Percentiles rank a stretch among this genome's conserved stretches.
Conservation (phyloP, 2,113 vertebrate species). For the Aegotheles bennettii region DNA sequence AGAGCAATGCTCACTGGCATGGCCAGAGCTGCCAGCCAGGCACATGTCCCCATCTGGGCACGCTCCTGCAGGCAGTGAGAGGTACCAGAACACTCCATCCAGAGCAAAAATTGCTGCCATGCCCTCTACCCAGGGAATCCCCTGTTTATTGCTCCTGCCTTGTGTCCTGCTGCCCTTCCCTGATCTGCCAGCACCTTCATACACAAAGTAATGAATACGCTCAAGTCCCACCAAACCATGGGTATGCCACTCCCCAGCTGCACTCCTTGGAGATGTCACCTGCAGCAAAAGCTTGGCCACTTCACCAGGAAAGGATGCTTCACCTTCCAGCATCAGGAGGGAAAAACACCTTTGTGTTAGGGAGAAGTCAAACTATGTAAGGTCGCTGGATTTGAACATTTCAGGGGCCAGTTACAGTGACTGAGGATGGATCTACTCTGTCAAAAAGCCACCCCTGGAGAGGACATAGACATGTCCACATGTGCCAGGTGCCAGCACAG, state of each 20-base stretch:
- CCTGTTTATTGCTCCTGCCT: too few relatives aligned
- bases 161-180: not conserved
- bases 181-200: accelerated
- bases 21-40: not conserved
- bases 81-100: accelerated
- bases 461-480: accelerated
- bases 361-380: accelerated
- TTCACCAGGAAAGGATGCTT: not conserved
- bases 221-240: accelerated
- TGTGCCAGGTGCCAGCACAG: too few relatives aligned
- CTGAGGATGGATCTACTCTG: accelerated
- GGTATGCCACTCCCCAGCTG: accelerated
- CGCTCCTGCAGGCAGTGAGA: not conserved
- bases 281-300: not conserved
- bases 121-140: too few relatives aligned
- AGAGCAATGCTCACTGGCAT: accelerated
- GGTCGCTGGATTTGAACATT: accelerated
- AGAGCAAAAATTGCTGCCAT: accelerated
- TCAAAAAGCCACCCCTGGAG: not conserved
- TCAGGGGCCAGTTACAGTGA: not conserved
- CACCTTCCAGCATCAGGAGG: not conserved
- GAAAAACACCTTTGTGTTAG: not conserved
- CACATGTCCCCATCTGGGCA: accelerated
- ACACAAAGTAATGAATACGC: accelerated
- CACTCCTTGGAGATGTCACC: not conserved